phyloP scores from a whole-genome alignment of 2,888 invertebrate genomes.

The Conops quadrifasciatus region DNA sequence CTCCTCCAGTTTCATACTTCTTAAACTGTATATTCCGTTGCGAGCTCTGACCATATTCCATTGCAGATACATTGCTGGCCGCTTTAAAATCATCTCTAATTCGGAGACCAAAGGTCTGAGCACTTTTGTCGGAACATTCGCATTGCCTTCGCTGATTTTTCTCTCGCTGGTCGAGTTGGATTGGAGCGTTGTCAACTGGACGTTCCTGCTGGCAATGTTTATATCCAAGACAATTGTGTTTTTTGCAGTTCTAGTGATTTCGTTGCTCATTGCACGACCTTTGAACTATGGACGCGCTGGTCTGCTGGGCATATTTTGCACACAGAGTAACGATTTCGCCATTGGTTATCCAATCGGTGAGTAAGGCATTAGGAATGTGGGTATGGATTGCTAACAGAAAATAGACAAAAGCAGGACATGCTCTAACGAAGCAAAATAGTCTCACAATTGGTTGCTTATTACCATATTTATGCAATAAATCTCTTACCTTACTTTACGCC shows the following conservation, averaged over 20 bases:
- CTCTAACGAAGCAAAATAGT: too few species aligned
- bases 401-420: too few species aligned
- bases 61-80: slow-evolving; percentile 83
- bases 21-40: not conserved
- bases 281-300: slow-evolving; percentile 86
- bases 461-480: too few species aligned
- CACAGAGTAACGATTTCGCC: slow-evolving; percentile 98
- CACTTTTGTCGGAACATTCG: slow-evolving; percentile 92
- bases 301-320: slow-evolving; percentile 92
- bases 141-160: slow-evolving; percentile 91
- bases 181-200: slow-evolving; percentile 88
- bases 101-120: slow-evolving; percentile 89
- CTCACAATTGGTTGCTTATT: too few species aligned
- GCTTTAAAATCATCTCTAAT: slow-evolving; percentile 81
- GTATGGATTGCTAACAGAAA: too few species aligned
- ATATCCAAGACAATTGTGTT: slow-evolving; percentile 88
- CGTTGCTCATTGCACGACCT: slow-evolving; percentile 81
- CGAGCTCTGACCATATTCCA: slow-evolving; percentile 12
- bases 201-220: slow-evolving; percentile 84
- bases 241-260: slow-evolving; percentile 78
- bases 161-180: slow-evolving; percentile 86
- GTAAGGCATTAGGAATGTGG: too few species aligned
- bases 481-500: not conserved
- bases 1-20: not conserved
- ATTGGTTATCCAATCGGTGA: slow-evolving; percentile 91